Evolutionary conservation across 1,140 invertebrate genomes (phyloP).

Genomic region (Drosophila albomicans): DNA sequence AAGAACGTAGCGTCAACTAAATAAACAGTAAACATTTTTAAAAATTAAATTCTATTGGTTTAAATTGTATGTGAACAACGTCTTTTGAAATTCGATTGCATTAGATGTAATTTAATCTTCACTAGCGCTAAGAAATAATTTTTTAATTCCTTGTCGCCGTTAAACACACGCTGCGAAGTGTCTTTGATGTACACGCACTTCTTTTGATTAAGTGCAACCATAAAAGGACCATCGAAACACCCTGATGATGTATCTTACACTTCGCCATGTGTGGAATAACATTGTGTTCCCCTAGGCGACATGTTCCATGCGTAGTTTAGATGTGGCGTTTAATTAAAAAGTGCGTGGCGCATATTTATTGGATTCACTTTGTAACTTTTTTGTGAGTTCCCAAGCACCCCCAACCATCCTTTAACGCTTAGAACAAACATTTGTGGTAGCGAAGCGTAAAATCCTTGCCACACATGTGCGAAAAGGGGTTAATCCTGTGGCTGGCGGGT

Average conservation of each 20-base stretch:
- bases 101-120: conserved; percentile 12
- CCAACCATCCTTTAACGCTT: background rate
- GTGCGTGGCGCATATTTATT: conserved; percentile 42
- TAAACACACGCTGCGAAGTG: background rate
- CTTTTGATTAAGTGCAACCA: conserved; percentile 55
- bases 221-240: conserved; percentile 26
- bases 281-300: conserved; percentile 9
- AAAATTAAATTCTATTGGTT: conserved; percentile 52
- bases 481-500: conserved; percentile 55
- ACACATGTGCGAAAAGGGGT: conserved; percentile 64
- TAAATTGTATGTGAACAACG: conserved; percentile 9
- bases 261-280: conserved; percentile 11
- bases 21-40: conserved; percentile 75
- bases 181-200: conserved; percentile 34
- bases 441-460: conserved; percentile 53
- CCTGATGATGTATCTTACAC: conserved; percentile 8
- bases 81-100: conserved; percentile 33
- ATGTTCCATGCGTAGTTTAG: conserved; percentile 20
- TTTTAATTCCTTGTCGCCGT: conserved; percentile 13
- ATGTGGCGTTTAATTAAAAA: conserved; percentile 64
- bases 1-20: conserved; percentile 71
- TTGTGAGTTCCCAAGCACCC: background rate
- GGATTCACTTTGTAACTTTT: conserved; percentile 63
- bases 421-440: conserved; percentile 41
- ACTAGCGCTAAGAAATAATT: conserved; percentile 13